These are phyloP conservation scores for Drosophila pallidifrons DNA, from an alignment of 1,140 invertebrate species.

Conservation along the genomic window DNA sequence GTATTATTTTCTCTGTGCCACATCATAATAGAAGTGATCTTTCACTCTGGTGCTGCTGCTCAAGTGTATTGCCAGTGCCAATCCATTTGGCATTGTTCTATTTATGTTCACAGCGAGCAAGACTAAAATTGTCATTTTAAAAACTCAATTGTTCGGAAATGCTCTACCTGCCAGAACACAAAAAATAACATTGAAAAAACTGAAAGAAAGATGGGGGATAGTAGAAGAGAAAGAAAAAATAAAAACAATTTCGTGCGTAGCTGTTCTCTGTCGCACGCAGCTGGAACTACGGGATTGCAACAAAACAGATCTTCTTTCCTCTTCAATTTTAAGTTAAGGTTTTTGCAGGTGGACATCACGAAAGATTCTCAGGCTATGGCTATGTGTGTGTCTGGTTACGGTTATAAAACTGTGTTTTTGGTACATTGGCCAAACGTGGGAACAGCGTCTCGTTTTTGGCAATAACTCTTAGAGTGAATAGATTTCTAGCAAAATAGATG, in stretches of 20 bases:
- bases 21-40: slow-evolving; percentile 65
- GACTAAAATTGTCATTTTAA: slow-evolving; percentile 72
- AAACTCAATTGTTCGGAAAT: slow-evolving; percentile 78
- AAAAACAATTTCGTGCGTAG: slow-evolving; percentile 64
- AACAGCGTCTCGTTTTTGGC: slow-evolving; percentile 57
- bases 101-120: slow-evolving; percentile 33
- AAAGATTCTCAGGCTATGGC: slow-evolving; percentile 69
- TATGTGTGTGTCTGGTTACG: slow-evolving; percentile 56
- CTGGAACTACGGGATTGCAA: slow-evolving; percentile 62
- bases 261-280: slow-evolving; percentile 46
- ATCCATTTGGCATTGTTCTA: slow-evolving; percentile 64
- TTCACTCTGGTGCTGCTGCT: slow-evolving; percentile 32
- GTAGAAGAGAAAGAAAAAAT: slow-evolving; percentile 24
- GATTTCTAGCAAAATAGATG: slow-evolving; percentile 4
- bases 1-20: slow-evolving; percentile 56
- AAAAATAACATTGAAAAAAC: slow-evolving; percentile 29
- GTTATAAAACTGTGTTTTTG: slow-evolving; percentile 69
- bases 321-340: slow-evolving; percentile 48
- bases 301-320: slow-evolving; percentile 75
- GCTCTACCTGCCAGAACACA: slow-evolving; percentile 48
- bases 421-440: slow-evolving; percentile 67
- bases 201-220: slow-evolving; percentile 21
- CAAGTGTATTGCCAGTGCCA: slow-evolving; percentile 58
- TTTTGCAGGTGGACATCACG: slow-evolving; percentile 72
- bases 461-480: slow-evolving; percentile 31